Evolutionary conservation across 2,113 vertebrate species (phyloP), one percentile per base, ranked within the genome.

Genomic region (Cisticola juncidis): DNA sequence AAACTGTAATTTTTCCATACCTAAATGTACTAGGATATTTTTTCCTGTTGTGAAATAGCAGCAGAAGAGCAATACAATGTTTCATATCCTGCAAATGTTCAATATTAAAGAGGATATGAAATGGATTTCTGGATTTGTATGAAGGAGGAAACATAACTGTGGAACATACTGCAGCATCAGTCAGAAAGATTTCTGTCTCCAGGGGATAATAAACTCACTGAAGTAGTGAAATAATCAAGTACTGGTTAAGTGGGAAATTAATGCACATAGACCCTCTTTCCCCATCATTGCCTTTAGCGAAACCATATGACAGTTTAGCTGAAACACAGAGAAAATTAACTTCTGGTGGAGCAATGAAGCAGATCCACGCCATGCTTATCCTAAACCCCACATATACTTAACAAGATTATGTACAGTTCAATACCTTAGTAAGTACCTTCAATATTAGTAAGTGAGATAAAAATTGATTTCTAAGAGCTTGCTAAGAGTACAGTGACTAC

Each of bases 241-340:
- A 35, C 8, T 62, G 4, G 4, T 64, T 58, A 57, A 26, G 9
- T 38, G 35, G 29, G 35, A 85, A 84, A 74, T 78, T 28, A 76
- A 44, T 38, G 23, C 19, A 73, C 25, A n/a, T 1, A 70, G 15
- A n/a, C 10, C 42, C 1, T 2, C 8, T 28, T 36, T 2, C 7
- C 21, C 11, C 9, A 47, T 10, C 25, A 61, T 4, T 57, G 48
- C 11, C 33, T 26, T 61, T 18, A 36, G 42, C 54, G 35, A 71
- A 73, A 91, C 54, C 12, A 42, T 17, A 14, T 44, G 28, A 33
- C 3, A 26, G 11, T 44, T 83, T 16, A 69, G 36, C 21, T 79
- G 62, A 83, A 69, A 50, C 22, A 62, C 11, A 56, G 3, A 26
- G 1, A 54, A 28, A 86, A 84, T 81, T 92, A 90, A 64, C 17